Evolutionary conservation across 2,797 vertebrate genomes (phyloP), one percentile per base, ranked within the genome.

Genomic region (Poeciliopsis turneri): DNA sequence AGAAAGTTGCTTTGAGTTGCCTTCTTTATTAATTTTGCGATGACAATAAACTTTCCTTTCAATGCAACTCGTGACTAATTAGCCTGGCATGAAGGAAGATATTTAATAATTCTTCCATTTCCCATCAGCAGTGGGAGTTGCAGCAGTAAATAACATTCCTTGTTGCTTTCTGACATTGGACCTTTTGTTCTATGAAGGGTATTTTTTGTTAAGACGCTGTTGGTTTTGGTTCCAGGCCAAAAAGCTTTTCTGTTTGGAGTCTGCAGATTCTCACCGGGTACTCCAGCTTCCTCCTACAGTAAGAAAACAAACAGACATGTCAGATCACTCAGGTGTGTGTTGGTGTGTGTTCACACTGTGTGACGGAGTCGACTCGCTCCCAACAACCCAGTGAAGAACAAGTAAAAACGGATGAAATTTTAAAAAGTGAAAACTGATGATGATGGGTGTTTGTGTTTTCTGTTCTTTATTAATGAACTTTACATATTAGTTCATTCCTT

Each of bases 161-260:
- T 2, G 6, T 25, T 55, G 53, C 53, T 55, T 25, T 25, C 4
- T n/a, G 53, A n/a, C 25, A 12, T 4, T 4, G 1, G 23, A 25
- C 25, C 8, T n/a, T 25, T 55, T 55, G 53, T 55, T n/a, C 25
- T n/a, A 0, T 11, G 51, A 53, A n/a, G 51, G 8, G 10, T 25
- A 9, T 25, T 53, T 8, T 53, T 1, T 0, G 2, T 23, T 8
- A n/a, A 25, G 2, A n/a, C 9, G 2, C 1, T 10, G 23, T 12
- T 55, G 25, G 25, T 11, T 25, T 55, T 55, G 10, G 25, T 4
- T 55, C 10, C 53, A 25, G 25, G 23, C 10, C 23, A 55, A 1
- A 3, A 25, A 4, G 13, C 51, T 25, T 55, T 12, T n/a, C 53
- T 55, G 53, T 11, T 9, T 3, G 51, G 8, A 25, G 20, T 23